Conservation (phyloP, 2,113 vertebrate species). For the Chelonoidis abingdonii region DNA sequence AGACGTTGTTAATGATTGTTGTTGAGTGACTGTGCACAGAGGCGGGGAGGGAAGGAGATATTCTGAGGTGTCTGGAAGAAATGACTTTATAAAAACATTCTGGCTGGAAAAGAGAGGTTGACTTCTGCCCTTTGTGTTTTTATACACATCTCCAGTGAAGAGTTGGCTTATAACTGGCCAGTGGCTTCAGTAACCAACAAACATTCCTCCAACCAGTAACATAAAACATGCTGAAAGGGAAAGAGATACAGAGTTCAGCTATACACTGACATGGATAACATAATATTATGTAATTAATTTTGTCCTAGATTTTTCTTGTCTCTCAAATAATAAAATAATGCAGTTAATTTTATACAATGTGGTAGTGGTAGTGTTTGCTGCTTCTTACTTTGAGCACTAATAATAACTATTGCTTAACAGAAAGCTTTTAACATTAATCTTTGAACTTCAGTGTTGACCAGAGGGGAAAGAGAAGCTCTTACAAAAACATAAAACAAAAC, state of each 20-base stretch:
- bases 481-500: neutral
- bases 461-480: neutral
- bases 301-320: neutral
- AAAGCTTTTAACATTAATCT: neutral
- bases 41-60: neutral
- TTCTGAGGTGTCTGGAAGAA: neutral
- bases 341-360: neutral
- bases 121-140: neutral
- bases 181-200: neutral
- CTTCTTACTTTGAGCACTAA: neutral
- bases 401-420: neutral
- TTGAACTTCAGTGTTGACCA: neutral
- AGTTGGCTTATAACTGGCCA: neutral
- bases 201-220: neutral
- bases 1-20: neutral
- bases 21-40: neutral
- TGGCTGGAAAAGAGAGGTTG: neutral
- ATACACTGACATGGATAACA: neutral
- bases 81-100: neutral
- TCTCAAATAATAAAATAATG: neutral
- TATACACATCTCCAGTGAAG: neutral
- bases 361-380: neutral
- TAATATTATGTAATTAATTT: neutral
- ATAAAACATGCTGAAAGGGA: neutral
- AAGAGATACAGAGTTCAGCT: neutral